Evolutionary conservation across 2,888 invertebrate genomes (phyloP), one percentile per base, ranked within the genome.

Genomic region (Tachina lurida): DNA sequence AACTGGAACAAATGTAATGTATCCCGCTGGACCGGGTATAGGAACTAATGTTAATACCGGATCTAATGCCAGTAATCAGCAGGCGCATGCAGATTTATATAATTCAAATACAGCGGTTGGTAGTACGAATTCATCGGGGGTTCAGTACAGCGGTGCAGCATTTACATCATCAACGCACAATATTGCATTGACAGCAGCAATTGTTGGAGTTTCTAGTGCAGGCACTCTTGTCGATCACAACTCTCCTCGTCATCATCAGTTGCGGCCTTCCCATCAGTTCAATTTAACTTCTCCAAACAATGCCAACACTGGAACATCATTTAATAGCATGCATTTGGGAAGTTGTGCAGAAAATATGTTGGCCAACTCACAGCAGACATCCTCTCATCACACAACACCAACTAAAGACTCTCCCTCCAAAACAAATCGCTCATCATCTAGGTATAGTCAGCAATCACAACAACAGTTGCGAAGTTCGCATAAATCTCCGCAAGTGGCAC

Each of bases 161-260:
- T 97, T 97, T 90, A 96, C 97, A 1, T 95, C 96, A 10, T 96
- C 96, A 0, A 95, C 96, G 80, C 96, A 96, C 90, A 97, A 97
- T 89, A 95, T 97, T 93, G 96, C 96, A 1, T 92, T 97, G 13
- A 97, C 96, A 0, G 95, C 96, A 12, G 96, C 96, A 2, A 96
- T 97, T 95, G 96, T 96, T 15, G 96, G 96, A 70, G 86, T 79
- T 49, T 80, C 86, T 15, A 95, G 96, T 5, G 74, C 89, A 15
- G 88, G 87, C 54, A 88, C 82, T 41, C 77, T 89, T n/a, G 81
- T 88, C 7, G 95, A 87, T 47, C 86, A 90, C 80, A 89, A 89
- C 87, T 88, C 90, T 5, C 89, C 90, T 5, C 90, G 89, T 58
- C 88, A 89, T 19, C 89, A 89, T 80, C 89, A 89, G 39, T 62